Evolutionary conservation across 2,888 invertebrate species (phyloP).

Genomic region (Tipula vernalis): DNA sequence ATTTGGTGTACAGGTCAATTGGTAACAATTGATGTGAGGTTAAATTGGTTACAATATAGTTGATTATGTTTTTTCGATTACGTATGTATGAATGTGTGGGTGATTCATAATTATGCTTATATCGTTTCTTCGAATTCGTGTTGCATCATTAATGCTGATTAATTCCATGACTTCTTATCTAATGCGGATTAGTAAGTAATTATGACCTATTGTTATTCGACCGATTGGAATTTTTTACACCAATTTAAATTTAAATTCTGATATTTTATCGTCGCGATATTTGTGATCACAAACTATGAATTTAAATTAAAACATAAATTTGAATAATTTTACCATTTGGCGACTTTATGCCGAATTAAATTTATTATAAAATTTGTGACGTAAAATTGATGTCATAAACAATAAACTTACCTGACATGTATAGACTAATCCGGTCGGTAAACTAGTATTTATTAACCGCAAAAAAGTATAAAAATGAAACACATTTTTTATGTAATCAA

Average conservation of each 20-base stretch:
- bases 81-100: not conserved
- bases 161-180: not conserved
- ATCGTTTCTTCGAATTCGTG: not conserved
- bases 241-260: not conserved
- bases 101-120: not conserved
- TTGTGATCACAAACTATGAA: not conserved
- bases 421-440: not conserved
- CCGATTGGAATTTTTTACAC: not conserved
- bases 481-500: not conserved
- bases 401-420: no score
- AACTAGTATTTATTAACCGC: not conserved
- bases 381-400: not conserved
- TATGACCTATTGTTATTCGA: not conserved
- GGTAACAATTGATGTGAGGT: not conserved
- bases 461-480: not conserved
- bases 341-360: not conserved
- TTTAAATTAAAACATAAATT: not conserved
- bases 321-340: not conserved
- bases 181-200: not conserved
- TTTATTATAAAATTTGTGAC: not conserved
- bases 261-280: no score
- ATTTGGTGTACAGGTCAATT: not conserved
- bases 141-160: not conserved
- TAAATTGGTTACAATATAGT: not conserved
- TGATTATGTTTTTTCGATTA: not conserved